Conservation (phyloP, 2,113 vertebrate genomes). For the Toxostoma redivivum region DNA sequence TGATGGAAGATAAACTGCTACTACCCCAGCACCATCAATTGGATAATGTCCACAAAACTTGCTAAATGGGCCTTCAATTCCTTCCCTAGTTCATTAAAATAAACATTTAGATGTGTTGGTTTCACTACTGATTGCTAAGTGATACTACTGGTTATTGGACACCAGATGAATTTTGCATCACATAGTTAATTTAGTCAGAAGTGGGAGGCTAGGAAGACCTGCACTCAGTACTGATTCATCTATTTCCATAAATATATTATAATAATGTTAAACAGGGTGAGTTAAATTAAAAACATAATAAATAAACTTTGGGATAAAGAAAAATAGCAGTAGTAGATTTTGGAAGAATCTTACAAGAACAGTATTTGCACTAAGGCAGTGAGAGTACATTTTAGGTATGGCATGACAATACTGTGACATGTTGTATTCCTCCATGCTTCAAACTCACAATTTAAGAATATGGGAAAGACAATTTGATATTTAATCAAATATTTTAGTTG, state of each 20-base stretch:
- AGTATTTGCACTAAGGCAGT: background rate
- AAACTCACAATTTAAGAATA: background rate
- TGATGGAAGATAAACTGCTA: background rate
- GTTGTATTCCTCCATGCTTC: background rate
- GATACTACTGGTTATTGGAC: background rate
- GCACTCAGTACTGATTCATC: background rate
- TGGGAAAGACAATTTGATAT: background rate
- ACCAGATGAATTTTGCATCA: background rate
- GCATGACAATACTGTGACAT: background rate
- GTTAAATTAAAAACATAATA: background rate
- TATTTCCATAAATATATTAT: background rate
- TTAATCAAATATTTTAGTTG: background rate
- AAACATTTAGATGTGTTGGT: background rate
- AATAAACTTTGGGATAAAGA: background rate
- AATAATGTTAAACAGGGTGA: background rate
- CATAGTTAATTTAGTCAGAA: background rate
- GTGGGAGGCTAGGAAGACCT: background rate
- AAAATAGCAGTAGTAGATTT: background rate
- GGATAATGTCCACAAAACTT: background rate
- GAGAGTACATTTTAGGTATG: background rate
- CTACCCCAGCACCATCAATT: rapidly evolving
- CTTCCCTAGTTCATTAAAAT: background rate
- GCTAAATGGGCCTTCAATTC: background rate
- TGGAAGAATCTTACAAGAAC: background rate
- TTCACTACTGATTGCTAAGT: background rate